Conservation (phyloP, 2,113 vertebrate species). For the Grus americana region DNA sequence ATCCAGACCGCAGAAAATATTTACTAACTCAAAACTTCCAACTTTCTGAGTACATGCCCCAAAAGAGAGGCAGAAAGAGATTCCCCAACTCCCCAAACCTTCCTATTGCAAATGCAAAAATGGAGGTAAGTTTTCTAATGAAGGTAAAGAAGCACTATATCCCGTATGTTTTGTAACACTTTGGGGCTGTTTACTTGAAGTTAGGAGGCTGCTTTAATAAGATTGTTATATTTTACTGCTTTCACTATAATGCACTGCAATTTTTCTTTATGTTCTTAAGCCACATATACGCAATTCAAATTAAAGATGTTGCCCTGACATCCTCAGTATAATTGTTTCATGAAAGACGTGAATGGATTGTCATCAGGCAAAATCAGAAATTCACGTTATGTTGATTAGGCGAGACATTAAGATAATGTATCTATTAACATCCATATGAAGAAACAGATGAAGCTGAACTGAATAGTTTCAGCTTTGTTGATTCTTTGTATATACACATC, state of each 20-base stretch:
- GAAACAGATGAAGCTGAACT: not conserved
- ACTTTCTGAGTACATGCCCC: not conserved
- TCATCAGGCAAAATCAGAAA: constrained; percentile 25
- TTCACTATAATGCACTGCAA: not conserved
- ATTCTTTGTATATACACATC: not conserved
- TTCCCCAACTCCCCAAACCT: not conserved
- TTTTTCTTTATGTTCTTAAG: constrained; percentile 10
- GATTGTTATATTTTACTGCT: not conserved
- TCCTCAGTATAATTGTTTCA: not conserved
- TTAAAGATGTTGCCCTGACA: not conserved
- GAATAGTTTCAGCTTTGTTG: not conserved
- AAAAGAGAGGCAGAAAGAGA: not conserved
- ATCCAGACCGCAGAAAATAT: not conserved
- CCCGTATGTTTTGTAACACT: not conserved
- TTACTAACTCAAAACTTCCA: not conserved
- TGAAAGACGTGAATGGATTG: not conserved
- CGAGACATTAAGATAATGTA: not conserved
- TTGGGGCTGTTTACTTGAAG: not conserved
- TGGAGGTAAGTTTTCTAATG: not conserved
- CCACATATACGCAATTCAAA: not conserved
- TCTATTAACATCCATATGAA: not conserved
- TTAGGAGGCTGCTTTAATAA: not conserved
- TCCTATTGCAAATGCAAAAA: not conserved
- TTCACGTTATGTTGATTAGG: not conserved
- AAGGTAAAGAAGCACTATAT: not conserved